A percentile compares a stretch with the other conserved stretches of the same genome.
phyloP scores from a whole-genome alignment of 2,797 vertebrate species.

The Bufotes viridis region DNA sequence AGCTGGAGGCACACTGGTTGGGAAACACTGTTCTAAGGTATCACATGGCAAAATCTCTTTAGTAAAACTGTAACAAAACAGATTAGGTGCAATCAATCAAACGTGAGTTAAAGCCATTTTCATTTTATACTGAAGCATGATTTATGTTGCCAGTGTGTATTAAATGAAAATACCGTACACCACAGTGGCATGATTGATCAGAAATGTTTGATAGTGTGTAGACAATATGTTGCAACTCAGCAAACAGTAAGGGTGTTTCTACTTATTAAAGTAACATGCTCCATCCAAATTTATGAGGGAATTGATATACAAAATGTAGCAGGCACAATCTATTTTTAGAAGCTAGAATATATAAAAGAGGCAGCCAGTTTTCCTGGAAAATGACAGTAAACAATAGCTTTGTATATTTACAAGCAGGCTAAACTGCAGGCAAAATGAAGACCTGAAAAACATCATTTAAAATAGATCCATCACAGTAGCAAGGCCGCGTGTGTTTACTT shows the following conservation, averaged over 20 bases:
- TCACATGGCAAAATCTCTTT: not conserved
- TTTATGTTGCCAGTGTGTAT: slow-evolving; percentile 36
- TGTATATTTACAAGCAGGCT: not conserved
- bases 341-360: not conserved
- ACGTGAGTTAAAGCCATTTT: slow-evolving; percentile 21
- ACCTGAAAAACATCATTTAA: slow-evolving; percentile 9
- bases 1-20: too few relatives aligned
- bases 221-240: not conserved
- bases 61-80: not conserved
- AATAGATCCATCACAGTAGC: not conserved
- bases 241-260: not conserved
- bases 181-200: slow-evolving; percentile 12
- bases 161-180: slow-evolving; percentile 34
- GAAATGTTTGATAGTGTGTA: slow-evolving; percentile 40
- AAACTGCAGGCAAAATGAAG: not conserved
- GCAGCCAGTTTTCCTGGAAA: not conserved
- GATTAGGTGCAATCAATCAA: slow-evolving; percentile 30
- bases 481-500: not conserved
- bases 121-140: slow-evolving; percentile 21
- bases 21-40: not conserved
- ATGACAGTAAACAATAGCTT: not conserved
- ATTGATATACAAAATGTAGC: not conserved
- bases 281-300: not conserved
- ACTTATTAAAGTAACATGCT: slow-evolving; percentile 4
- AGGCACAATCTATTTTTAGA: slow-evolving; percentile 4